These are phyloP conservation scores for Eueides isabella DNA, from an alignment of 1,140 invertebrate genomes.

Conservation along the genomic window DNA sequence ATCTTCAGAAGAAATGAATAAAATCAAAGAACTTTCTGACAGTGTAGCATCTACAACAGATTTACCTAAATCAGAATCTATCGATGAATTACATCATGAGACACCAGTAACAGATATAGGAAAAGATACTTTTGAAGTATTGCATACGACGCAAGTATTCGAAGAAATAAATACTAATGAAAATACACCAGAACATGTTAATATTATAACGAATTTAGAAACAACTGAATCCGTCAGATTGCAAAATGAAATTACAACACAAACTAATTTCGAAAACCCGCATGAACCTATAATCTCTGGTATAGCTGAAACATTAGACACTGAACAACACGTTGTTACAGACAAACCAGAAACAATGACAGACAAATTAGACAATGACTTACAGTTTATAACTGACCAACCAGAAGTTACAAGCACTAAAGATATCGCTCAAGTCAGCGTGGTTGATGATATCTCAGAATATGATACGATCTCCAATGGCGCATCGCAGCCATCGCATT, in stretches of 20 bases:
- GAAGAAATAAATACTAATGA: background rate
- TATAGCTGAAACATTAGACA: background rate
- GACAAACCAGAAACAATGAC: background rate
- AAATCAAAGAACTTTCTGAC: background rate
- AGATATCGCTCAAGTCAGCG: background rate
- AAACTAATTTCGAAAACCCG: background rate
- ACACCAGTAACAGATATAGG: background rate
- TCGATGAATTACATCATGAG: background rate
- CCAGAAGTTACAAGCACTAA: slow-evolving; percentile 1
- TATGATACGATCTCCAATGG: background rate
- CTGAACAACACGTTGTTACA: background rate
- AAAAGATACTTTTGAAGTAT: slow-evolving; percentile 10
- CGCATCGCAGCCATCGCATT: background rate
- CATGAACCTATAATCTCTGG: background rate
- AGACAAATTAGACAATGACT: background rate
- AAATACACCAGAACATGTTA: background rate
- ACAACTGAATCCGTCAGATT: background rate
- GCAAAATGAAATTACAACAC: background rate
- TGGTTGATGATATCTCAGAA: background rate
- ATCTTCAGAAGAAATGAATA: background rate
- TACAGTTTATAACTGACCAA: background rate
- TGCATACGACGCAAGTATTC: background rate
- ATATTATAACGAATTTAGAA: background rate
- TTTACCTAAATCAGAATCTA: background rate
- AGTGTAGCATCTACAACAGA: background rate